Evolutionary conservation across 1,140 invertebrate genomes (phyloP), one percentile per base, ranked within the genome.

Genomic region (Caerostris darwini): DNA sequence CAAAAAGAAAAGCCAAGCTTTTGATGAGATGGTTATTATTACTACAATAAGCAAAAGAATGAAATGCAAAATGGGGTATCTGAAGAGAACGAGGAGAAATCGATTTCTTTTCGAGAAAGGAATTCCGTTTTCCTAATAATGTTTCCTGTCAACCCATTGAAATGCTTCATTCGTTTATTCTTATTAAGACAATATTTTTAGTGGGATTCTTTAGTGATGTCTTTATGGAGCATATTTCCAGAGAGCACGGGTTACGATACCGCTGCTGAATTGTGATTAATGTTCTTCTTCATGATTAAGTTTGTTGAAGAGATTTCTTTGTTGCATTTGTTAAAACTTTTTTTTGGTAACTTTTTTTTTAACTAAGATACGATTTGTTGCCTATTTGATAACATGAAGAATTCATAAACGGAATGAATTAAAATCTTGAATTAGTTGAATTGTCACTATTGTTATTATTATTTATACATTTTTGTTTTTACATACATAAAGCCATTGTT

Each of bases 51-150:
- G 34, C 69, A 56, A 57, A n/a, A 57, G 82, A 83, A 83, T 83
- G 3, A 58, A 54, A 83, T n/a, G 17, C 4, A 56, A 83, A 17
- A 57, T n/a, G 53, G 3, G 14, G 6, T 54, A 8, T 77, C 5
- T 34, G 7, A 83, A 10, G 53, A n/a, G 17, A 58, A 83, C 53
- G 34, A 82, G 77, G 14, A 82, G 17, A 83, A 83, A 83, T 83
- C 82, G 82, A 83, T 83, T 83, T 83, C 53, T 56, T 10, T 56
- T 54, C 12, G 7, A 8, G 34, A 34, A 77, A 77, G 92, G 58
- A 69, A 94, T 86, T 91, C 57, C 82, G 34, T 53, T 53, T 85
- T 88, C 83, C 50, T 88, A 59, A 94, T 17, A 90, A 82, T 88
- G 64, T 71, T 88, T 77, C 57, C 58, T 88, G 53, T 83, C 56